Base-by-base conservation (phyloP, 2,888 invertebrate genomes). In the Psylliodes chrysocephalus region DNA sequence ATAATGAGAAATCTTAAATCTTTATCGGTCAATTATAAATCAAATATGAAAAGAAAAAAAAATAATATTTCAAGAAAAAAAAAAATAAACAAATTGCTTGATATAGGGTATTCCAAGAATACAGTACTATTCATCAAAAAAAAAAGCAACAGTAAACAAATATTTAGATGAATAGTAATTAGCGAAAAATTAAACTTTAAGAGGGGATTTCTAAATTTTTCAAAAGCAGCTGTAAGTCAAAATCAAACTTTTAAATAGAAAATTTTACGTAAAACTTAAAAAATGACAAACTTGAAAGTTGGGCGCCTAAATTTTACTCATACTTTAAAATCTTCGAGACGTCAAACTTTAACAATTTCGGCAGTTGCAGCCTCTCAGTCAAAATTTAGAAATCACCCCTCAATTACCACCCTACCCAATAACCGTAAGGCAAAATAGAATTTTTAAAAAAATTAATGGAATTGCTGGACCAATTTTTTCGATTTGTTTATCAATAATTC, bases 1-100 rank as follows among this genome's bases (percentile, higher is more conserved):
- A 72, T n/a, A 49, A 67, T 70, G 22, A 67, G 65, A 62, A 56
- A 49, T 63, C 53, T 52, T 60, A 64, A 65, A 60, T 59, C 62
- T 49, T 63, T 66, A 52, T 59, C 51, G 52, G 67, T 64, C 64
- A 64, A 67, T 67, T 67, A 67, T 62, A 55, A 38, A 49, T 40
- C 46, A 54, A 40, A 51, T 33, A 18, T 30, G 14, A 28, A 42
- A 30, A 28, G 22, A 33, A 33, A 33, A 33, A 33, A 33, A 44
- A 12, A 25, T 25, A 33, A 12, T 1, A 18, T 28, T n/a, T 1
- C 2, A 35, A 35, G 12, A 14, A 35, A 14, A 14, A 35, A 35
- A 52, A 52, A 17, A 7, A 52, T 15, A 52, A 52, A 35, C 30
- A 12, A 18, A 30, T 30, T 49, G 49, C 49, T 49, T 49, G 12